Evolutionary conservation across 2,113 vertebrate species (phyloP), one percentile per base, ranked within the genome.

Genomic region (Oryzias curvinotus): DNA sequence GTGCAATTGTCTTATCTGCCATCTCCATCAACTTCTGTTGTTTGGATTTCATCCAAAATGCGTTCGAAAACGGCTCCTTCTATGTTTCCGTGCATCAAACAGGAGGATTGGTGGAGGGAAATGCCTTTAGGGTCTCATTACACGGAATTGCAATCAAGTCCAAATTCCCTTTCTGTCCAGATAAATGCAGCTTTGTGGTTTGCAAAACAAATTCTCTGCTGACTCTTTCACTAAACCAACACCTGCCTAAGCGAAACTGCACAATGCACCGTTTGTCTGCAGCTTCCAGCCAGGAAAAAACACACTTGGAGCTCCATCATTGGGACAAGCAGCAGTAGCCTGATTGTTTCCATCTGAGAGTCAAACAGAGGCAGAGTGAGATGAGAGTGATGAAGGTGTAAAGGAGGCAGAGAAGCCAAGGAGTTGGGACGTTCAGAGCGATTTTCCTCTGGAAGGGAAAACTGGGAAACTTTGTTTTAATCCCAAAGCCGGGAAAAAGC

Each of bases 281-380:
- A 43, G 46, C 70, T 68, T 78, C 64, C 68, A 72, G 14, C 44
- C 28, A 41, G 3, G 52, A 19, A 5, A 5, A 54, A 57, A 58
- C 16, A 59, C 51, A 75, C 14, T 21, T 53, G 52, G 55, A 73
- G 36, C 68, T 50, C n/a, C 69, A 66, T 71, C 52, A 42, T 7
- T 74, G 30, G 52, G 25, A 1, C 42, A 52, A 18, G 50, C 65
- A 81, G 78, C 23, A 0, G 78, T 70, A 80, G 80, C 68, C 60
- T 75, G 63, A 90, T 73, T 44, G 42, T 62, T 85, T 88, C 82
- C 81, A 85, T 81, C 63, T 68, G 81, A 86, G 62, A 47, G 57
- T 56, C 48, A 19, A 60, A 63, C 48, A 62, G 28, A 51, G 66
- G 67, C 65, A 36, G 12, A 63, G 77, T 52, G 53, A 68, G 54